phyloP scores from a whole-genome alignment of 2,113 vertebrate species.

The Caranx melampygus region DNA sequence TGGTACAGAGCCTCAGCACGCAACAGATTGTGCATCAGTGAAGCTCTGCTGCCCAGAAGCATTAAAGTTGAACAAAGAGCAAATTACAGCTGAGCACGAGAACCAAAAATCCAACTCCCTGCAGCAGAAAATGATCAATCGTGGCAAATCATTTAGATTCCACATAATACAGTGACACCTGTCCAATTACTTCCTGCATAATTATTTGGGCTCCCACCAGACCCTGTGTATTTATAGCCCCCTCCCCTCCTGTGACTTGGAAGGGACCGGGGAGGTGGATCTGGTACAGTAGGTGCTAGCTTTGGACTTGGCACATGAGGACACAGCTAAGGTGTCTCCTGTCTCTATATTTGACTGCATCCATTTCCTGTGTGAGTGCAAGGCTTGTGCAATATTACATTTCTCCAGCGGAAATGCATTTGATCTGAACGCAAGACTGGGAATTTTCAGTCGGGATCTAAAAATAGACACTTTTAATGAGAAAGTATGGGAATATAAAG shows the following conservation, averaged over 20 bases:
- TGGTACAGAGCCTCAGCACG: slow-evolving; percentile 30
- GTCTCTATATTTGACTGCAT: slow-evolving; percentile 68
- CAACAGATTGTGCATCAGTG: slow-evolving; percentile 50
- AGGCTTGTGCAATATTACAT: slow-evolving; percentile 43
- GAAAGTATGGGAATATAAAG: slow-evolving; percentile 8
- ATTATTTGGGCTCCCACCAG: slow-evolving; percentile 8
- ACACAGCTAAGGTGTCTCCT: slow-evolving; percentile 60
- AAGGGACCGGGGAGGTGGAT: neutral
- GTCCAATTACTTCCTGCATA: slow-evolving; percentile 28
- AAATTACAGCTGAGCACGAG: slow-evolving; percentile 30
- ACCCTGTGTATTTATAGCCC: slow-evolving; percentile 47
- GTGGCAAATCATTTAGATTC: slow-evolving; percentile 17
- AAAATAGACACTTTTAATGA: slow-evolving; percentile 26
- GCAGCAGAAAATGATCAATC: slow-evolving; percentile 22
- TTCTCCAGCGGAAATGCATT: slow-evolving; percentile 24
- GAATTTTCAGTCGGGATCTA: slow-evolving; percentile 9
- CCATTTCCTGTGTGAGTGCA: slow-evolving; percentile 46
- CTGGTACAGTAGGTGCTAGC: slow-evolving; percentile 9
- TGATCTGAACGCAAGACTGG: slow-evolving; percentile 9
- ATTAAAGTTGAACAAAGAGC: slow-evolving; percentile 16
- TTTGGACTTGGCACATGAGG: slow-evolving; percentile 51
- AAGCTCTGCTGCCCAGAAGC: slow-evolving; percentile 27
- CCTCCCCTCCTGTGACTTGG: slow-evolving; percentile 26
- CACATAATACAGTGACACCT: slow-evolving; percentile 10
- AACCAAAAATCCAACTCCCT: neutral